Evolutionary conservation across 2,888 invertebrate genomes (phyloP).

Genomic region (Pimpla rufipes): DNA sequence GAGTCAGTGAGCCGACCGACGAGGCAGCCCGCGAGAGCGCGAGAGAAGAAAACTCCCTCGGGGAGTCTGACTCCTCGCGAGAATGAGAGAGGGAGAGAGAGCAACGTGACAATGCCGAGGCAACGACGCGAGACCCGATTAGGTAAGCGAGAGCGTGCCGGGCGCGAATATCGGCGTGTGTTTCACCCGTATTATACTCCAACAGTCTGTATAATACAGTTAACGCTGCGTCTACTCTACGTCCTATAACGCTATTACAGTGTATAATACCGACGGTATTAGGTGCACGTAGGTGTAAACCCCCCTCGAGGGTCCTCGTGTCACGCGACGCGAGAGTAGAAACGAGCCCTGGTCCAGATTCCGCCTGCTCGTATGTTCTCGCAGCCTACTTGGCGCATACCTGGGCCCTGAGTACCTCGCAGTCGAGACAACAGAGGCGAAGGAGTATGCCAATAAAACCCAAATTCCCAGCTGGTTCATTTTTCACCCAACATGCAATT

Average conservation of each 20-base stretch:
- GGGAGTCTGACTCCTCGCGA: slow-evolving; percentile 46
- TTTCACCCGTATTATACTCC: slow-evolving; percentile 61
- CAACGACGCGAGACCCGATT: slow-evolving; percentile 77
- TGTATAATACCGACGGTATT: slow-evolving; percentile 13
- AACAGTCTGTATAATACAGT: slow-evolving; percentile 45
- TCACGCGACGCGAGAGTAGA: slow-evolving; percentile 69
- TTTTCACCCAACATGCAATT: no score
- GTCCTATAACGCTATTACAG: slow-evolving; percentile 17
- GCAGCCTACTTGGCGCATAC: slow-evolving; percentile 67
- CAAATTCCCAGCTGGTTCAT: no score
- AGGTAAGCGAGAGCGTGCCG: slow-evolving; percentile 78
- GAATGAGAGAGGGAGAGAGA: slow-evolving; percentile 44
- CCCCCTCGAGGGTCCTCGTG: slow-evolving; percentile 63
- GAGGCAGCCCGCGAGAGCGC: slow-evolving; percentile 5
- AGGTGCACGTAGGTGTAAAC: slow-evolving; percentile 43
- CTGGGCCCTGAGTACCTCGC: no score
- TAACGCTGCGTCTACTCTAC: slow-evolving; percentile 37
- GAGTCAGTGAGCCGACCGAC: slow-evolving; percentile 30
- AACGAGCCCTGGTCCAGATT: slow-evolving; percentile 68
- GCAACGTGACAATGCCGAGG: slow-evolving; percentile 74
- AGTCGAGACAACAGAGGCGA: no score
- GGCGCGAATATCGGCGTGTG: slow-evolving; percentile 64
- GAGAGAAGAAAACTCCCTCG: slow-evolving; percentile 2
- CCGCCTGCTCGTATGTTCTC: slow-evolving; percentile 72
- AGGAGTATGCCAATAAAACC: no score